Conservation (phyloP, 2,113 vertebrate species). For the Eclectus roratus region DNA sequence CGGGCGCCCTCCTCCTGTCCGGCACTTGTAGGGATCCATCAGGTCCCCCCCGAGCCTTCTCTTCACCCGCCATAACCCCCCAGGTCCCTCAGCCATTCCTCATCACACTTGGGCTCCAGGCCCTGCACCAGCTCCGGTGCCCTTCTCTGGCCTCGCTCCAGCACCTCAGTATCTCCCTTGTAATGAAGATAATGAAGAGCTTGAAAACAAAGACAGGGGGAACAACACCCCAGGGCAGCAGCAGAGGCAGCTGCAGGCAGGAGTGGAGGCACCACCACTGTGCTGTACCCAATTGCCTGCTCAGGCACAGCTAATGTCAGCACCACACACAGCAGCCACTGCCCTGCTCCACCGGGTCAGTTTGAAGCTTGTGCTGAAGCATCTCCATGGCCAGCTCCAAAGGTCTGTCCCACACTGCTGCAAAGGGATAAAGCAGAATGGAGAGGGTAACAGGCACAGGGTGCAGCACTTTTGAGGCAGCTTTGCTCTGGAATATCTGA, state of each 20-base stretch:
- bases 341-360: not conserved
- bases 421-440: not conserved
- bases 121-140: not conserved
- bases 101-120: not conserved
- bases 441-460: not conserved
- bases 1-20: no score
- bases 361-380: not conserved
- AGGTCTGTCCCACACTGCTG: not conserved
- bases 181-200: not conserved
- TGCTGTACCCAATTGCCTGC: not conserved
- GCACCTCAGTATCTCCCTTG: not conserved
- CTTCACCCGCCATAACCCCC: not conserved
- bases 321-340: not conserved
- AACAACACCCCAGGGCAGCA: not conserved
- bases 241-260: not conserved
- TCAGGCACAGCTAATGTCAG: not conserved
- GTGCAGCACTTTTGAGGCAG: not conserved
- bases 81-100: not conserved
- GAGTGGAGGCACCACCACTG: accelerated
- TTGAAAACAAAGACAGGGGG: not conserved
- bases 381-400: not conserved
- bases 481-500: not conserved
- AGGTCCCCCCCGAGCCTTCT: not conserved
- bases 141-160: not conserved
- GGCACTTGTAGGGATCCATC: not conserved